Conservation (phyloP, 2,113 vertebrate genomes). For the Anguilla japonica region DNA sequence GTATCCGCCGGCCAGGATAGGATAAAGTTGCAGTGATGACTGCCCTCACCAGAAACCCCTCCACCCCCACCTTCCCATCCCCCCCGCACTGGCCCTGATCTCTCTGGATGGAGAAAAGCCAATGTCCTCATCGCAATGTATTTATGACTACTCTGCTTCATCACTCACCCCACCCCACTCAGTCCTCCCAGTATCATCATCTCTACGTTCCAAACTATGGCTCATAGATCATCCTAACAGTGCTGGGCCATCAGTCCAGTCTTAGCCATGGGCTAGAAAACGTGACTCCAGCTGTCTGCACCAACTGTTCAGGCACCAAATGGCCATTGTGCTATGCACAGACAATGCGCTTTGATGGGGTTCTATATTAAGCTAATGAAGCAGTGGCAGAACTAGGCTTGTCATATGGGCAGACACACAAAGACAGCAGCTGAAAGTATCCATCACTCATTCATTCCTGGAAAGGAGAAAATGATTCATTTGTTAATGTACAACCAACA, state of each 20-base stretch:
- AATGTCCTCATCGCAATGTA: conserved; percentile 49
- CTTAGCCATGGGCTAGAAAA: not conserved
- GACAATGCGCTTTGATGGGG: conserved; percentile 18
- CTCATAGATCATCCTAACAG: conserved; percentile 52
- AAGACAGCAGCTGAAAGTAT: conserved; percentile 72
- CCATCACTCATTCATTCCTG: conserved; percentile 59
- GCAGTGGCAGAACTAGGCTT: conserved; percentile 49
- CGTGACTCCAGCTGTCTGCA: not conserved
- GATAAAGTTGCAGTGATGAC: not conserved
- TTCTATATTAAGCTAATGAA: conserved; percentile 53
- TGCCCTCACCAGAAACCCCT: not conserved
- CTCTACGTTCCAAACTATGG: conserved; percentile 27
- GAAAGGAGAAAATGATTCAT: conserved; percentile 69
- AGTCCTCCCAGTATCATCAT: conserved; percentile 6
- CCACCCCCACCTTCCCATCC: not conserved
- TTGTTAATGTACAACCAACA: conserved; percentile 7
- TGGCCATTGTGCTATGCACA: not conserved
- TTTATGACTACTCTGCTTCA: conserved; percentile 38
- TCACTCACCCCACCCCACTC: conserved; percentile 34
- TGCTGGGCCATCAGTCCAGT: not conserved
- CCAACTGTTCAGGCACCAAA: not conserved
- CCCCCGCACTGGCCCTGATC: not conserved
- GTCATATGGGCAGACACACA: conserved; percentile 48
- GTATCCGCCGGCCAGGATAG: conserved; percentile 39
- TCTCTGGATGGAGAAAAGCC: conserved; percentile 34